Base-by-base conservation (phyloP, 2,797 vertebrate species). In the Myioborus melanocephalus region DNA sequence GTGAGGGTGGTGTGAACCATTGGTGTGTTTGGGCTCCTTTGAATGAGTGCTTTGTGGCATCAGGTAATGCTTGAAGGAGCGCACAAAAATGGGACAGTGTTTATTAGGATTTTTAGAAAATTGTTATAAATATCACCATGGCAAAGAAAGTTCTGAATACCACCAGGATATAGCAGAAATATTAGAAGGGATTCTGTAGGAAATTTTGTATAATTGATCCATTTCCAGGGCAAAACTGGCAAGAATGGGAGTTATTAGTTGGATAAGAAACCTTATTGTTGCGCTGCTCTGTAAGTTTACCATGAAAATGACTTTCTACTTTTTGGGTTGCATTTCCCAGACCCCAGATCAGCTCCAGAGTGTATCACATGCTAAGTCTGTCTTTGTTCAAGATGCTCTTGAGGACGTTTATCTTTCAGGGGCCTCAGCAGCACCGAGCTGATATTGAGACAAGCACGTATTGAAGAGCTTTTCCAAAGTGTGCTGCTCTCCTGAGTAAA, bases 351-450 rank as follows among this genome's bases (percentile, higher is more conserved):
- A 23, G n/a, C 61, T 69, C 32, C 3, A 5, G 30, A 64, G 32
- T 23, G 28, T n/a, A 91, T 47, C 50, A 46, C 16, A 37, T 28
- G 18, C 72, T 46, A 57, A 72, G 15, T 20, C 47, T 69, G 32
- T 30, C 69, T 85, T 78, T 89, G 52, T 56, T 91, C 47, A 46
- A 39, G 64, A 43, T 72, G 41, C 4, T 71, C 28, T 46, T 35
- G 24, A 83, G 59, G 76, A 65, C 65, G 57, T 4, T 72, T 66
- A 17, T 75, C 82, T 91, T 87, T 10, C 61, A 81, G 50, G 39
- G 10, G 5, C n/a, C 60, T 61, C 57, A 59, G 39, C 0, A 2
- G 23, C n/a, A 10, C 55, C 0, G 0, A 69, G 39, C 11, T 0
- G 12, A 5, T 27, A 39, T 46, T 64, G 46, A 77, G 46, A 27